Conservation (phyloP, 2,797 vertebrate genomes). For the Scolopax rusticola region DNA sequence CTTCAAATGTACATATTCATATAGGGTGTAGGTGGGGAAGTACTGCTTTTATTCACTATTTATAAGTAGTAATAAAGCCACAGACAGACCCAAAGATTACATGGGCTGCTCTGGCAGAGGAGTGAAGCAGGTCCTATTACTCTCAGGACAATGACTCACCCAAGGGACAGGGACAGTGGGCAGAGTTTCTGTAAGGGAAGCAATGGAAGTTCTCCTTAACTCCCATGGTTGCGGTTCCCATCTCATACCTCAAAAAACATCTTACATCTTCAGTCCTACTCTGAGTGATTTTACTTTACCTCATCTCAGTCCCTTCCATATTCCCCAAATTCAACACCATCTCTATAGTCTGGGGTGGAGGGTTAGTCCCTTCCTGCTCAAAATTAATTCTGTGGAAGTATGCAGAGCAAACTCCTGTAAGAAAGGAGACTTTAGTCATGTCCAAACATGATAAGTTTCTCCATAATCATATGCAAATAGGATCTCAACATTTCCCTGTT, state of each 20-base stretch:
- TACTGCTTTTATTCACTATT: neutral
- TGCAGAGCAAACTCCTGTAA: neutral
- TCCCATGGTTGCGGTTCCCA: neutral
- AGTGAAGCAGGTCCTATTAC: neutral
- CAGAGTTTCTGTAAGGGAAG: neutral
- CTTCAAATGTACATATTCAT: neutral
- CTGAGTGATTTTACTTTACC: neutral
- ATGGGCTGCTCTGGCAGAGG: neutral
- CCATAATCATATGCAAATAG: neutral
- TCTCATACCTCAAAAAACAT: neutral
- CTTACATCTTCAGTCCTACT: neutral
- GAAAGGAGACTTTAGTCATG: neutral
- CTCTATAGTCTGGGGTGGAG: neutral
- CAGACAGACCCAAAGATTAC: neutral
- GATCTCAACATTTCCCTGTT: neutral
- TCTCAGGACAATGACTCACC: neutral
- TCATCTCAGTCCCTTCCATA: neutral
- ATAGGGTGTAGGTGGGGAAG: neutral
- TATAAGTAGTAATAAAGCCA: neutral
- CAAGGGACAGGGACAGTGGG: neutral
- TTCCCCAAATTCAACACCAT: neutral
- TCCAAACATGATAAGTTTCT: neutral
- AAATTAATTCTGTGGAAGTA: neutral
- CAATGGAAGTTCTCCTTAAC: neutral
- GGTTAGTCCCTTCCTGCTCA: neutral